Evolutionary conservation across 92 coral and sea anemone species (phyloP).

Genomic region (Siderastrea siderea): DNA sequence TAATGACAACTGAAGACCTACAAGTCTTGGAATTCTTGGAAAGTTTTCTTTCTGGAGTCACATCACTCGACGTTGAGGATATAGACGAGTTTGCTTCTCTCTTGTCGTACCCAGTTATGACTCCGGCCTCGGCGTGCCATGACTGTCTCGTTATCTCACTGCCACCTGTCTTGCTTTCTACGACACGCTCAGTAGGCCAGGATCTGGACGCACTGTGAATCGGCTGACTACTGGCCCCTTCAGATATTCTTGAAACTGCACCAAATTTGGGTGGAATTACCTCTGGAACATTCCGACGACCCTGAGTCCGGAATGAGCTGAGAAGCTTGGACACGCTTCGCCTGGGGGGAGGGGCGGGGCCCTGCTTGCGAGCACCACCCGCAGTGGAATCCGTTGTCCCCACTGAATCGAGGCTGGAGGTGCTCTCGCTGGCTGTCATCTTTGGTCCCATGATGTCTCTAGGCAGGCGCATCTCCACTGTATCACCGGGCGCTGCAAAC

Average conservation of each 20-base stretch:
- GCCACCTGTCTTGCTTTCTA: conserved; percentile 46
- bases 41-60: conserved; percentile 24
- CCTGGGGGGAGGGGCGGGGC: conserved; percentile 92
- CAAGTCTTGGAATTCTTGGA: conserved; percentile 26
- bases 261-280: conserved; percentile 35
- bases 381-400: conserved; percentile 64
- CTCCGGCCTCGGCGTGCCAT: conserved; percentile 81
- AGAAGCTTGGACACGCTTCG: conserved; percentile 81
- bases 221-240: conserved; percentile 51
- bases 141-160: conserved; percentile 74
- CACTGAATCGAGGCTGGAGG: conserved; percentile 83
- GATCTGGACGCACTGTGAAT: conserved; percentile 81
- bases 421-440: conserved; percentile 72
- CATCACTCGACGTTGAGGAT: conserved; percentile 36
- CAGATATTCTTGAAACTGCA: conserved; percentile 35
- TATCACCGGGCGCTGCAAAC: conserved; percentile 35
- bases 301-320: conserved; percentile 81
- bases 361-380: conserved; percentile 67
- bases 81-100: conserved; percentile 18
- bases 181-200: conserved; percentile 80
- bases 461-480: conserved; percentile 48
- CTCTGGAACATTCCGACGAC: conserved; percentile 29
- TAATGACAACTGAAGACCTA: conserved; percentile 77
- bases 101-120: neutral
- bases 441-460: conserved; percentile 61